phyloP scores from a whole-genome alignment of 2,888 invertebrate species.

The Nineta flava region DNA sequence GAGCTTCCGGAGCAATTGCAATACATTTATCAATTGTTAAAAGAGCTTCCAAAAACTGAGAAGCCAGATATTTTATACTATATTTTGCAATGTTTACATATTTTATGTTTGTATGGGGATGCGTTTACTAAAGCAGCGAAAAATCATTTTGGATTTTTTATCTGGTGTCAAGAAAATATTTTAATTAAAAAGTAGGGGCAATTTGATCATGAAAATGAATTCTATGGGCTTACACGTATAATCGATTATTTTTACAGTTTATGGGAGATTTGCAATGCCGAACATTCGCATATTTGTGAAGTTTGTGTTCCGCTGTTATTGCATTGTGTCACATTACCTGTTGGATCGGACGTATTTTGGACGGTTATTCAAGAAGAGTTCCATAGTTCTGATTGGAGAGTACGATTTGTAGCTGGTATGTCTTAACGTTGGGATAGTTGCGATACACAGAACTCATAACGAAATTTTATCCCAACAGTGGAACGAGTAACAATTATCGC shows the following conservation, averaged over 20 bases:
- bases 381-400: constrained; percentile 75
- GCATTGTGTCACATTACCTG: constrained; percentile 86
- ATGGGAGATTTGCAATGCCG: constrained; percentile 84
- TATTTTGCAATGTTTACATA: constrained; percentile 79
- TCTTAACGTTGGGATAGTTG: neutral
- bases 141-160: constrained; percentile 82
- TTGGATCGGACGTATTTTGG: constrained; percentile 93
- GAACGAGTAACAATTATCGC: constrained; percentile 89
- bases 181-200: constrained; percentile 77
- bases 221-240: neutral
- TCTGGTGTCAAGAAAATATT: constrained; percentile 91
- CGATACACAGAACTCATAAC: too few species aligned
- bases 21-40: constrained; percentile 79
- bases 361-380: constrained; percentile 89
- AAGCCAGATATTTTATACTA: constrained; percentile 90
- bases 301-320: constrained; percentile 82
- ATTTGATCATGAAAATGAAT: constrained; percentile 1
- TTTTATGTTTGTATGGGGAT: constrained; percentile 84
- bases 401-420: constrained; percentile 74
- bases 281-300: constrained; percentile 87
- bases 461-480: constrained; percentile 29
- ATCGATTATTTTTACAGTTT: constrained; percentile 41
- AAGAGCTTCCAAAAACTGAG: constrained; percentile 65
- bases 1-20: constrained; percentile 84
- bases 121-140: constrained; percentile 73